Percentiles rank a stretch among this genome's conserved stretches.
phyloP scores from a whole-genome alignment of 2,888 invertebrate genomes.

The Polietes domitor region DNA sequence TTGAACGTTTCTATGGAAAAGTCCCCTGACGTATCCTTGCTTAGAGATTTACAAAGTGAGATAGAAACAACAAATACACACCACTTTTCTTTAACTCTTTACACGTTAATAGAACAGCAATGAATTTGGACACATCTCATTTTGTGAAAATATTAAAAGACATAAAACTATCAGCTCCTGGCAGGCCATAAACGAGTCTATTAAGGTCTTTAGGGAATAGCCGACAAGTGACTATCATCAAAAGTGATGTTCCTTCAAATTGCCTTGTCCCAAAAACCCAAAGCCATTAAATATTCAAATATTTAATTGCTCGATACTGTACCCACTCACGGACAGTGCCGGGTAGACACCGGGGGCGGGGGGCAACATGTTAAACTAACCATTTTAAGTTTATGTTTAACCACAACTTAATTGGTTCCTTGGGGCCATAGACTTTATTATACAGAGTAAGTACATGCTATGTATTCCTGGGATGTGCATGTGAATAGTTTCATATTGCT shows the following conservation, averaged over 20 bases:
- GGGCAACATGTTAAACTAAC: conserved; percentile 5
- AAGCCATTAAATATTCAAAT: conserved; percentile 23
- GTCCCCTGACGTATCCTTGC: too few species aligned
- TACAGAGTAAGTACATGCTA: background rate
- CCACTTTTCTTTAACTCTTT: too few species aligned
- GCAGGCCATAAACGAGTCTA: background rate
- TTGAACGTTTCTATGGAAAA: too few species aligned
- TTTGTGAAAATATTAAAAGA: background rate
- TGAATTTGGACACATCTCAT: background rate
- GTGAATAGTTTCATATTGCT: conserved; percentile 44
- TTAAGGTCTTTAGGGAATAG: background rate
- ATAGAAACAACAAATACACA: too few species aligned
- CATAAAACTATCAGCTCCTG: background rate
- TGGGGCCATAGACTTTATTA: conserved; percentile 62
- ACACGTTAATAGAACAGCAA: too few species aligned
- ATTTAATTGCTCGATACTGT: conserved; percentile 3
- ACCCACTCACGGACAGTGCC: background rate
- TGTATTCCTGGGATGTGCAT: conserved; percentile 1
- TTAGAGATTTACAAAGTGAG: too few species aligned
- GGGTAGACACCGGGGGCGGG: too few species aligned
- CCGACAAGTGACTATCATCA: background rate
- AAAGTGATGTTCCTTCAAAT: background rate
- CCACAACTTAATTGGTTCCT: conserved; percentile 65
- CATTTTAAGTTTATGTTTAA: conserved; percentile 61
- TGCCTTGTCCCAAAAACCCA: background rate